Conservation (phyloP, 2,888 invertebrate species). For the Xestobium rufovillosum region DNA sequence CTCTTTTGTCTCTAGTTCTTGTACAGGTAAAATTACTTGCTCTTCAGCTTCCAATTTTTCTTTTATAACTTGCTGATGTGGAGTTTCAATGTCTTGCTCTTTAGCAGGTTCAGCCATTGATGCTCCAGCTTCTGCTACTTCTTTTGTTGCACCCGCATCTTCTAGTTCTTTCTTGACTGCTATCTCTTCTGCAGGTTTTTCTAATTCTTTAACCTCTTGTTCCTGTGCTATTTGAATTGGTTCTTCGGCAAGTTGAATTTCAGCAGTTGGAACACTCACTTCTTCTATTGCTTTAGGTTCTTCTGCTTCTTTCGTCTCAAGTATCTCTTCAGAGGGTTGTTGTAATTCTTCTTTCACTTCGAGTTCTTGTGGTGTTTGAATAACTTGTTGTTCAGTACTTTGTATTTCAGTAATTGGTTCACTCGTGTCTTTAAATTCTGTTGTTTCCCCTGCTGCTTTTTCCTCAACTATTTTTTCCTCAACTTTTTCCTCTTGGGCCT, state of each 20-base stretch:
- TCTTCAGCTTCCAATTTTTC: constrained; percentile 10
- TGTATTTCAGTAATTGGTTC: no score
- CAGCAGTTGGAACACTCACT: background rate
- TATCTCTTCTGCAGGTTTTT: background rate
- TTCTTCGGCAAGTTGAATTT: background rate
- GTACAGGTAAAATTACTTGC: constrained; percentile 3
- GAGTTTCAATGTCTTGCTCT: constrained; percentile 6
- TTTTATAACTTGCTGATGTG: constrained; percentile 4
- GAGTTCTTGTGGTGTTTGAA: no score
- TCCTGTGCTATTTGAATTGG: background rate
- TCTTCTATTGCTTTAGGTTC: constrained; percentile 6
- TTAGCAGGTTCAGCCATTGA: constrained; percentile 5
- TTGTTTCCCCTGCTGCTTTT: no score
- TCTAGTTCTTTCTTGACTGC: background rate
- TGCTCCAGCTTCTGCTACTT: constrained; percentile 1
- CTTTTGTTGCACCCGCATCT: constrained; percentile 8
- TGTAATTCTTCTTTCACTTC: no score
- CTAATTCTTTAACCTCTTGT: background rate
- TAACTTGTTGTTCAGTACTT: no score
- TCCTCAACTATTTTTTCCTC: no score
- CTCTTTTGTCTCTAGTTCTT: background rate
- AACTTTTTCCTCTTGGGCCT: no score
- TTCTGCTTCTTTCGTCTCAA: constrained; percentile 2
- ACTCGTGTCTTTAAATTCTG: no score
- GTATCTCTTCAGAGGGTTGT: no score